These are phyloP conservation scores for Hypselothyrea guttata DNA, from an alignment of 2,888 invertebrate species.

Conservation along the genomic window DNA sequence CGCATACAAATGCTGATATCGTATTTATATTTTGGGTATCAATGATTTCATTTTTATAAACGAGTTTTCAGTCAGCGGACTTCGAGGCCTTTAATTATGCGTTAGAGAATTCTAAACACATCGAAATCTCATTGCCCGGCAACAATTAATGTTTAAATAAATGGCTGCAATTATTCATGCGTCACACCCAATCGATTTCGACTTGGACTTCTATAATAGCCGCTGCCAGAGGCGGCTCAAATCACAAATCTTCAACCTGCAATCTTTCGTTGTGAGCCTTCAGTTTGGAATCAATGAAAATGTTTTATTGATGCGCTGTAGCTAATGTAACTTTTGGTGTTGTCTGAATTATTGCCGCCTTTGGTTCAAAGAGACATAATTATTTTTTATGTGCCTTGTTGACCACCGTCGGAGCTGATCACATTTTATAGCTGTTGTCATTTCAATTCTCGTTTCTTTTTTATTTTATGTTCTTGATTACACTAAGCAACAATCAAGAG, in stretches of 20 bases:
- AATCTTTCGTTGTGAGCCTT: conserved; percentile 4
- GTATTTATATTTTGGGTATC: conserved; percentile 27
- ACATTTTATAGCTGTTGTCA: conserved; percentile 27
- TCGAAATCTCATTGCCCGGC: conserved; percentile 6
- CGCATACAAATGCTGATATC: too few species aligned
- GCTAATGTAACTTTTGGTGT: conserved; percentile 50
- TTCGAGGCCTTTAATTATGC: conserved; percentile 72
- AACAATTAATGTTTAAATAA: conserved; percentile 62
- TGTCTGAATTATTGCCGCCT: conserved; percentile 43
- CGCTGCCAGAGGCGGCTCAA: conserved; percentile 29
- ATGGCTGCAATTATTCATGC: conserved; percentile 72
- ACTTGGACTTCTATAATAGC: conserved; percentile 38
- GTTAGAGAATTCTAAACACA: conserved; percentile 49
- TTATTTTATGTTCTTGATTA: conserved; percentile 6
- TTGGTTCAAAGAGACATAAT: conserved; percentile 16
- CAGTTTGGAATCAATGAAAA: conserved; percentile 36
- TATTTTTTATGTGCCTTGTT: conserved; percentile 21
- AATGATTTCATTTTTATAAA: conserved; percentile 62
- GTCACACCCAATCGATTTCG: conserved; percentile 71
- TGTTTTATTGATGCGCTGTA: conserved; percentile 55
- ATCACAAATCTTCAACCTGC: conserved; percentile 8
- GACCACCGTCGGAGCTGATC: conserved; percentile 35
- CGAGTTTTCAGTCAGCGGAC: conserved; percentile 58
- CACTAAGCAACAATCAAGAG: conserved; percentile 7
- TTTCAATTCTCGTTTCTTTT: conserved; percentile 24